phyloP scores from a whole-genome alignment of 2,888 invertebrate genomes.

The Hypolimnas misippus region DNA sequence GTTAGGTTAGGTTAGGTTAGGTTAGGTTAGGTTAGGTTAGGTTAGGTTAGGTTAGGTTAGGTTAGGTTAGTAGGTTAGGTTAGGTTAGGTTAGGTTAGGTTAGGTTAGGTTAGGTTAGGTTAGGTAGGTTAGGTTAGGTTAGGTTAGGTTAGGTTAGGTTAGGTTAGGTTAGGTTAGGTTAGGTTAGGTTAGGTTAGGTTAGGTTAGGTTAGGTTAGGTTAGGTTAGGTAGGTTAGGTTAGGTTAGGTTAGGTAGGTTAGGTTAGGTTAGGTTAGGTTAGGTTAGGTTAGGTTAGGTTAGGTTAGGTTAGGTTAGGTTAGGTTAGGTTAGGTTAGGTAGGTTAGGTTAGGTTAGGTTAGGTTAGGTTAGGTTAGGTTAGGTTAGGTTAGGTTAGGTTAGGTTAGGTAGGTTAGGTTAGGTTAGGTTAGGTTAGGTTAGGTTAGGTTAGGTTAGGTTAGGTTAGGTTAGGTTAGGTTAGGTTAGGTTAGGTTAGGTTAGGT shows the following conservation, averaged over 20 bases:
- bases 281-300: slow-evolving; percentile 26
- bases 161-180: slow-evolving; percentile 26
- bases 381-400: slow-evolving; percentile 21
- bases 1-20: slow-evolving; percentile 5
- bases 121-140: slow-evolving; percentile 12
- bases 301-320: slow-evolving; percentile 16
- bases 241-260: no score
- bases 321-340: slow-evolving; percentile 12
- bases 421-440: slow-evolving; percentile 27
- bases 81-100: slow-evolving; percentile 12
- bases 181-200: slow-evolving; percentile 27
- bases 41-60: slow-evolving; percentile 16
- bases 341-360: no score
- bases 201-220: slow-evolving; percentile 27
- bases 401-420: no score
- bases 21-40: slow-evolving; percentile 25
- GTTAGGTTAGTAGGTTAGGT: no score
- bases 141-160: slow-evolving; percentile 18
- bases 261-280: slow-evolving; percentile 26
- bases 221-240: no score
- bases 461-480: slow-evolving; percentile 27
- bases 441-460: slow-evolving; percentile 27
- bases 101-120: slow-evolving; percentile 12
- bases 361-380: slow-evolving; percentile 17
- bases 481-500: slow-evolving; percentile 20